Evolutionary conservation across 2,113 vertebrate genomes (phyloP).

Genomic region (Leucosticte australis): DNA sequence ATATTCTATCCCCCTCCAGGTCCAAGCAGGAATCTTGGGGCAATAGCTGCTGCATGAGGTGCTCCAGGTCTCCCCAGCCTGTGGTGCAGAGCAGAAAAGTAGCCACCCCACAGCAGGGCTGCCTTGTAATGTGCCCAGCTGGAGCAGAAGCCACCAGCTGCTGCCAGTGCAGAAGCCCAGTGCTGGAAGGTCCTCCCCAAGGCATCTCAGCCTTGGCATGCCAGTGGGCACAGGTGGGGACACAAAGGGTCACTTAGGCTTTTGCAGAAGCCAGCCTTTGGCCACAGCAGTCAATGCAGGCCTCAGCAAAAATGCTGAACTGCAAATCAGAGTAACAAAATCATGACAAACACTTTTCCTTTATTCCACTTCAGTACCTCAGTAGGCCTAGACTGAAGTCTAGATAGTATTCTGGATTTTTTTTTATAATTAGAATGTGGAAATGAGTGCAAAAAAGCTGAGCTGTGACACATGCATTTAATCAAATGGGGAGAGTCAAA

Average conservation of each 20-base stretch:
- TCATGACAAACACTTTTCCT: not conserved
- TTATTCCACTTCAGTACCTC: not conserved
- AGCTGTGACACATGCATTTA: not conserved
- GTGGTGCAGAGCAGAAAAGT: not conserved
- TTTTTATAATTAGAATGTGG: not conserved
- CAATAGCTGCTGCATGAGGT: not conserved
- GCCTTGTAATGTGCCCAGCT: rapidly evolving
- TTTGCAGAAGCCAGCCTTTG: not conserved
- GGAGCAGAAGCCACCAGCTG: not conserved
- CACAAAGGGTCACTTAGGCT: not conserved
- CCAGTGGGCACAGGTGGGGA: not conserved
- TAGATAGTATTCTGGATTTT: not conserved
- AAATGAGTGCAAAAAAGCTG: not conserved
- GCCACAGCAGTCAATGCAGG: no score
- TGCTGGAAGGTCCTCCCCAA: not conserved
- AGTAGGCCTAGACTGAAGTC: not conserved
- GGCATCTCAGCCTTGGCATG: not conserved
- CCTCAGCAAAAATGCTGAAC: not conserved
- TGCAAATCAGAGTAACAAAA: not conserved
- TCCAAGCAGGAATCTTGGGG: not conserved
- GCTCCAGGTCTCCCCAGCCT: not conserved
- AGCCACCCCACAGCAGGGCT: not conserved
- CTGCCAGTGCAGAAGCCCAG: not conserved
- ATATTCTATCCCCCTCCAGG: not conserved
- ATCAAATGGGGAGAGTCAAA: not conserved